Conservation (phyloP, 2,113 vertebrate genomes). For the Brienomyrus longianalis region DNA sequence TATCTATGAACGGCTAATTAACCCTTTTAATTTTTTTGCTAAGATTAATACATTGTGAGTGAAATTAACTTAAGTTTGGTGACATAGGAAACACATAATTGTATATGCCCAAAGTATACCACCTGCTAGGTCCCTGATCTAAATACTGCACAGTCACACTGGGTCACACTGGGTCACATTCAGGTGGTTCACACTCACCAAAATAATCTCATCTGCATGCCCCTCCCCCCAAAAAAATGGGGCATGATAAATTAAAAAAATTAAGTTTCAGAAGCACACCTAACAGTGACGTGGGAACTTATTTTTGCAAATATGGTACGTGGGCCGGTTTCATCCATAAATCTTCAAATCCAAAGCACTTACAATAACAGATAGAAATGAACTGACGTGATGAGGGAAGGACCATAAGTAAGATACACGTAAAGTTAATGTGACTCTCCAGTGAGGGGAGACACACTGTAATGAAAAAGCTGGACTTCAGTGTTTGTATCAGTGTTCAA, state of each 20-base stretch:
- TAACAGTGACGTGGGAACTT: background rate
- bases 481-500: background rate
- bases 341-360: background rate
- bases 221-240: background rate
- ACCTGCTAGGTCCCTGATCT: background rate
- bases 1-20: background rate
- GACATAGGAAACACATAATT: background rate
- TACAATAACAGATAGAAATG: background rate
- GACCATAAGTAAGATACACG: background rate
- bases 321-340: background rate
- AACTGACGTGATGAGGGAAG: background rate
- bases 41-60: background rate
- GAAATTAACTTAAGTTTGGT: background rate
- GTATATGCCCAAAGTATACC: background rate
- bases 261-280: background rate
- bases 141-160: background rate
- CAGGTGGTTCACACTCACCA: background rate
- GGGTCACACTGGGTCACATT: background rate
- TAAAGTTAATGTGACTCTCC: background rate
- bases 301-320: background rate
- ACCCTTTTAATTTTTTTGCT: background rate
- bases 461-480: background rate
- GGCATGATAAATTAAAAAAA: background rate
- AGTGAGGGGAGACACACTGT: background rate
- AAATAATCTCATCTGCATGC: background rate